Evolutionary conservation across 2,888 invertebrate species (phyloP), one percentile per base, ranked within the genome.

Genomic region (Mongoloraphidia duomilia): DNA sequence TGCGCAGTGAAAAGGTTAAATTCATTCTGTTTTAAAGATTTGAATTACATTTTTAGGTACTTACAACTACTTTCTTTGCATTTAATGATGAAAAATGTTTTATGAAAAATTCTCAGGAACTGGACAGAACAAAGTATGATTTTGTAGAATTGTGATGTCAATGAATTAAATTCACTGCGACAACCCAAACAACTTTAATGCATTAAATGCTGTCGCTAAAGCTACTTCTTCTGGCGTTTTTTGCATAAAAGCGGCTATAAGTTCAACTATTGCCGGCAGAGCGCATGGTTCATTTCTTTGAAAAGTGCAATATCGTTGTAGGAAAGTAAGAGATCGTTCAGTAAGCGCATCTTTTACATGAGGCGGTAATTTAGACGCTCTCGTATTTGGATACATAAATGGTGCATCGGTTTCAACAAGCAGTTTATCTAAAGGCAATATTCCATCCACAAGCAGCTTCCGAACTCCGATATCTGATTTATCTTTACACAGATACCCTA

Each of bases 261-360:
- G 82, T 69, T 95, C 95, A 42, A 93, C 88, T 47, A 92, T 84
- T 41, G 90, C 90, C 9, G 94, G 91, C 56, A 95, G 70, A 41
- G 92, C 88, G 68, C 94, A 94, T 0, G 95, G 95, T 71, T 95
- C 95, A 69, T 95, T 95, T 58, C 95, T 79, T 71, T 94, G 92
- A 72, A 94, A 94, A 54, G 92, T 91, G 70, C 93, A 93, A 70
- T 93, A 92, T 57, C 92, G 79, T 64, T 87, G 84, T 60, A 89
- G 74, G 68, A 85, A 88, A 56, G 77, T 82, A 74, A 83, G 77
- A 37, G 88, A 87, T 63, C 83, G 78, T 69, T 90, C 87, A 26
- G 92, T 90, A 51, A 93, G 73, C 53, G 83, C 81, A 63, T 87
- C 85, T 71, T 91, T 91, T 14, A 94, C 86, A 62, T 88, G 84